A percentile compares a stretch with the other conserved stretches of the same genome.
Evolutionary conservation across 1,140 invertebrate genomes (phyloP).

Genomic region (Meteorus sp.): DNA sequence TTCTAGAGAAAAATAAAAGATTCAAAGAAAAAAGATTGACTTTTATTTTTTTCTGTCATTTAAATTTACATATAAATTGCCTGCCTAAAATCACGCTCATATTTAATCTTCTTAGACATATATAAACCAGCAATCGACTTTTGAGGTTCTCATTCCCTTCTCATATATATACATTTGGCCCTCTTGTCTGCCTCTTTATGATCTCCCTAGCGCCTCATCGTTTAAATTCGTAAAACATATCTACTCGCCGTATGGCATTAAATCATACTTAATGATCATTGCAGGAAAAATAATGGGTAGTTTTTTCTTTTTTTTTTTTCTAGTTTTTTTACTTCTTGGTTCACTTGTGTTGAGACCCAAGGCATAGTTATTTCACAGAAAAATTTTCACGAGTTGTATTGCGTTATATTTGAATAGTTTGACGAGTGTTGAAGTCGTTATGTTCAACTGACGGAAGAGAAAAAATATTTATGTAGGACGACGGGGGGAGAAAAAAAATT

Average conservation of each 20-base stretch:
- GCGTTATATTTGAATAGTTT: not conserved
- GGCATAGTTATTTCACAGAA: not conserved
- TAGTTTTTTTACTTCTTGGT: not conserved
- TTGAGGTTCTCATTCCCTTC: not conserved
- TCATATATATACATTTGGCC: not conserved
- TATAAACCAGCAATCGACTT: slow-evolving; percentile 9
- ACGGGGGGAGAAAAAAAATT: no score
- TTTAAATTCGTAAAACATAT: slow-evolving; percentile 41
- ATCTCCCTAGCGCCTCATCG: not conserved
- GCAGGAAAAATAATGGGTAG: slow-evolving; percentile 1
- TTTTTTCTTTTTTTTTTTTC: slow-evolving; percentile 1
- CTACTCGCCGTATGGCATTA: slow-evolving; percentile 31
- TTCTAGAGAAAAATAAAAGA: not conserved
- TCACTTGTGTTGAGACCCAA: no score
- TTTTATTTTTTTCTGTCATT: no score
- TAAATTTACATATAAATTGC: slow-evolving; percentile 52
- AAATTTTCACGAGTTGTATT: not conserved
- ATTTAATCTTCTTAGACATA: slow-evolving; percentile 47
- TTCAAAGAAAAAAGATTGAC: slow-evolving; percentile 1
- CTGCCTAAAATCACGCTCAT: slow-evolving; percentile 46
- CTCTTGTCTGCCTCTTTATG: not conserved
- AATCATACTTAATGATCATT: slow-evolving; percentile 34
- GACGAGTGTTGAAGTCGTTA: not conserved
- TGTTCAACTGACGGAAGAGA: no score
- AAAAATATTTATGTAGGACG: no score